Percentiles rank a stretch among this genome's conserved stretches.
Conservation (phyloP, 2,888 invertebrate species). For the Plebejus melissa region DNA sequence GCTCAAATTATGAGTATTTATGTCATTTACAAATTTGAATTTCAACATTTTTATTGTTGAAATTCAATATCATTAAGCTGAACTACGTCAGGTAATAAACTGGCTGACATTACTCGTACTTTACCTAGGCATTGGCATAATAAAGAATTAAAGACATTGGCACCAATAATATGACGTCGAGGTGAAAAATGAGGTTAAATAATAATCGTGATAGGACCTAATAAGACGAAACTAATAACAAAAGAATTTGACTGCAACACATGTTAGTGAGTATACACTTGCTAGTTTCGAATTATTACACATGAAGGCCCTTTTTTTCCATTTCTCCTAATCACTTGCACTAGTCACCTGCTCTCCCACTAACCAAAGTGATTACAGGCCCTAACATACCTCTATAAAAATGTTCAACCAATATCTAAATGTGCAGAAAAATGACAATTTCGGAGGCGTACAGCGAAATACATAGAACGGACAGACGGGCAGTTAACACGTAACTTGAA, state of each 20-base stretch:
- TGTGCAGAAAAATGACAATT: conserved; percentile 45
- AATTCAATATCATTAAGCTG: background rate
- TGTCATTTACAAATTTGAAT: too few relatives aligned
- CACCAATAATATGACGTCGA: too few relatives aligned
- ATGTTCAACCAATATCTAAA: conserved; percentile 38
- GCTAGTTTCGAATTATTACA: background rate
- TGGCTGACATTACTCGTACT: background rate
- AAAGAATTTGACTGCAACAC: too few relatives aligned
- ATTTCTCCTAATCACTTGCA: too few relatives aligned
- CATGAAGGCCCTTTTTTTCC: background rate
- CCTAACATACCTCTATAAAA: background rate
- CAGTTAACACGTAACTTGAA: conserved; percentile 72
- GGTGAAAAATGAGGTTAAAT: too few relatives aligned
- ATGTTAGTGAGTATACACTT: background rate
- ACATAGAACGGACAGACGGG: conserved; percentile 66
- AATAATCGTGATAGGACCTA: too few relatives aligned
- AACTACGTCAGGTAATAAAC: background rate
- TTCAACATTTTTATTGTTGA: too few relatives aligned
- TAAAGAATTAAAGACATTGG: background rate
- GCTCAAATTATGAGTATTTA: too few relatives aligned
- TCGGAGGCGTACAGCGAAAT: conserved; percentile 50
- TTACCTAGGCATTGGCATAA: background rate
- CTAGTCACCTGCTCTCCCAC: too few relatives aligned
- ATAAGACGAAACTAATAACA: too few relatives aligned
- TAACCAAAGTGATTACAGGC: too few relatives aligned